These are phyloP conservation scores for Eumacrocentrus americanus DNA, from an alignment of 2,888 invertebrate genomes.

Conservation along the genomic window DNA sequence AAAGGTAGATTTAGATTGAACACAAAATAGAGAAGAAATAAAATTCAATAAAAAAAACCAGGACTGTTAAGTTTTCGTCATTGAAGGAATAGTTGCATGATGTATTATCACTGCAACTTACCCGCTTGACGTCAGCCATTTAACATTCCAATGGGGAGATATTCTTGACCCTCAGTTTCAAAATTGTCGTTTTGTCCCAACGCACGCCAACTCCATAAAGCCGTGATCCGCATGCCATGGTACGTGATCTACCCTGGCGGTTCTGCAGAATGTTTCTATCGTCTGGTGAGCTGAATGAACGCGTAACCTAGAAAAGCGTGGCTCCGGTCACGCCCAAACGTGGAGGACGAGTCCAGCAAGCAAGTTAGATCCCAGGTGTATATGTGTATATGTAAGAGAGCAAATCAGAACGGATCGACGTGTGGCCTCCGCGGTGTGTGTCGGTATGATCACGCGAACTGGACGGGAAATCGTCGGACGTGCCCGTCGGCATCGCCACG, in stretches of 20 bases:
- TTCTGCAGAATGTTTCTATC: conserved; percentile 13
- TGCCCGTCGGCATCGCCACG: conserved; percentile 46
- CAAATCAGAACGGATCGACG: conserved; percentile 4
- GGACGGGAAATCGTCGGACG: conserved; percentile 28
- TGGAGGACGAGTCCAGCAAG: conserved; percentile 33
- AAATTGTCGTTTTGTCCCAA: too few species aligned
- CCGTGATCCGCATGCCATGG: conserved; percentile 5
- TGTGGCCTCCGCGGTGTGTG: conserved; percentile 11
- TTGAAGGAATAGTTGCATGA: too few species aligned
- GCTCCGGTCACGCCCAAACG: conserved; percentile 34
- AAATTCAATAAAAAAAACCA: too few species aligned
- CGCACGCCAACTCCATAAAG: conserved; percentile 9
- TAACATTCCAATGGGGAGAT: too few species aligned
- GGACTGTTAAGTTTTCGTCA: too few species aligned
- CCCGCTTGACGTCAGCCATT: too few species aligned
- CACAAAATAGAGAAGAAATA: too few species aligned
- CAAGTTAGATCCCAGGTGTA: conserved; percentile 27
- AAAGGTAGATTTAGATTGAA: too few species aligned
- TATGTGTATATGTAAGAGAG: conserved; percentile 5
- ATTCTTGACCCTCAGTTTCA: too few species aligned
- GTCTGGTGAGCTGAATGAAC: conserved; percentile 34
- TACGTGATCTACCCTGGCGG: conserved; percentile 12
- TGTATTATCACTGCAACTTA: too few species aligned
- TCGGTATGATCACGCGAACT: conserved; percentile 28
- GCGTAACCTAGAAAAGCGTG: conserved; percentile 43